Conservation (phyloP, 2,113 vertebrate species). For the Corythaixoides concolor region DNA sequence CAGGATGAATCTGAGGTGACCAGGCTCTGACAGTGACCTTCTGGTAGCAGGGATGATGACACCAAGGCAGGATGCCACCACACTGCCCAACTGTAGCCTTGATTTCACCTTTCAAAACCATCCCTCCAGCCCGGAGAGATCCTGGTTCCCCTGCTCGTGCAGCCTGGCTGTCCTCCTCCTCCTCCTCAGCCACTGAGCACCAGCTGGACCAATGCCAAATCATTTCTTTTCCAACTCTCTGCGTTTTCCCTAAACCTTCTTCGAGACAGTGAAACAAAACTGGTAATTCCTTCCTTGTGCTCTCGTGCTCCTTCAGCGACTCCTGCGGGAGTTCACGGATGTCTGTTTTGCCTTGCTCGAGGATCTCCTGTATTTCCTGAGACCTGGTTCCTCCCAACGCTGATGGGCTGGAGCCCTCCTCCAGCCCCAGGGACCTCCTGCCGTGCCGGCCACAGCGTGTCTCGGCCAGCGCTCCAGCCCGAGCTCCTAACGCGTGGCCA, state of each 20-base stretch:
- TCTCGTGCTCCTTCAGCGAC: background rate
- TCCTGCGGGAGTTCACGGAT: background rate
- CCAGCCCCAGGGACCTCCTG: background rate
- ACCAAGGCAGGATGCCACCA: background rate
- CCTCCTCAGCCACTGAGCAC: accelerated
- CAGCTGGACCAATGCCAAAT: background rate
- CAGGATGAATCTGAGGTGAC: background rate
- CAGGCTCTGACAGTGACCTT: background rate
- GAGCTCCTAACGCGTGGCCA: background rate
- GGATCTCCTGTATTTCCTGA: background rate
- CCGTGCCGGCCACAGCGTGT: background rate
- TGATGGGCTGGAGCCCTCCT: background rate
- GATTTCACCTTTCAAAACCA: background rate
- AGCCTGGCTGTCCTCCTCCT: background rate
- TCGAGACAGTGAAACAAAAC: background rate
- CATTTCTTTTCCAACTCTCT: background rate
- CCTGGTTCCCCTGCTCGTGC: accelerated
- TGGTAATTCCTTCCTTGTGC: background rate
- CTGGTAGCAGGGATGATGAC: background rate
- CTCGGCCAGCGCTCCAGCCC: background rate
- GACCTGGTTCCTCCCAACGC: background rate
- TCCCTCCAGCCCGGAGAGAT: background rate
- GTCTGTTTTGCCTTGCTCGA: background rate
- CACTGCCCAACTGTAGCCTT: background rate
- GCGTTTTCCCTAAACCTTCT: background rate